phyloP scores from a whole-genome alignment of 2,113 vertebrate species.

The Chiloscyllium plagiosum region DNA sequence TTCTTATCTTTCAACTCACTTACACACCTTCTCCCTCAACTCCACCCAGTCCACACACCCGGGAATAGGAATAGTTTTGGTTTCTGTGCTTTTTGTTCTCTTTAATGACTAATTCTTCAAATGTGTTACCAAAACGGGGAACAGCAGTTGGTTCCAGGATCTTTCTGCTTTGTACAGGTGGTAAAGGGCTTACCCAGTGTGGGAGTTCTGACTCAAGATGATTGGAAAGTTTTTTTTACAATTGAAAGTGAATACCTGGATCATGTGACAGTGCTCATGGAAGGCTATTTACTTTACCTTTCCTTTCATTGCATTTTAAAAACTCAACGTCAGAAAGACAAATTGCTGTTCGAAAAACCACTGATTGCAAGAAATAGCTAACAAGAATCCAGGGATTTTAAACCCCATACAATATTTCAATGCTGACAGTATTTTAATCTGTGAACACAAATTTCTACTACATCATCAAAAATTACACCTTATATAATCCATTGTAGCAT shows the following conservation, averaged over 20 bases:
- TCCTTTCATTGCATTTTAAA: background rate
- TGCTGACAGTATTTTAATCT: background rate
- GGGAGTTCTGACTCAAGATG: background rate
- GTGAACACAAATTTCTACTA: background rate
- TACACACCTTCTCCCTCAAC: background rate
- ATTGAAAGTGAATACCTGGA: background rate
- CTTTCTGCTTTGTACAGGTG: background rate
- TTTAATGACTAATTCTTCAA: background rate
- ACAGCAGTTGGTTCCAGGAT: background rate
- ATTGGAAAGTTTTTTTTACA: background rate
- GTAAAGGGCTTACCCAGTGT: background rate
- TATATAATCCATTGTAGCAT: background rate
- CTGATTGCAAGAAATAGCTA: conserved; percentile 7
- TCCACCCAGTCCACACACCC: background rate
- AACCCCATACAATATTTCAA: background rate
- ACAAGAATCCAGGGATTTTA: conserved; percentile 6
- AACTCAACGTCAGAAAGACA: background rate
- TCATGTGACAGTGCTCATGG: background rate
- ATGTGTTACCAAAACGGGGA: background rate
- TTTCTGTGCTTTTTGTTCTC: background rate
- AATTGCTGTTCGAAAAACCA: background rate
- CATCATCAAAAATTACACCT: background rate
- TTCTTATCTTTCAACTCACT: background rate
- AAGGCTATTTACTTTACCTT: background rate
- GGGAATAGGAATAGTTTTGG: background rate